Percentiles rank a stretch among this genome's conserved stretches.
phyloP scores from a whole-genome alignment of 2,888 invertebrate species.

The Plusia festucae region DNA sequence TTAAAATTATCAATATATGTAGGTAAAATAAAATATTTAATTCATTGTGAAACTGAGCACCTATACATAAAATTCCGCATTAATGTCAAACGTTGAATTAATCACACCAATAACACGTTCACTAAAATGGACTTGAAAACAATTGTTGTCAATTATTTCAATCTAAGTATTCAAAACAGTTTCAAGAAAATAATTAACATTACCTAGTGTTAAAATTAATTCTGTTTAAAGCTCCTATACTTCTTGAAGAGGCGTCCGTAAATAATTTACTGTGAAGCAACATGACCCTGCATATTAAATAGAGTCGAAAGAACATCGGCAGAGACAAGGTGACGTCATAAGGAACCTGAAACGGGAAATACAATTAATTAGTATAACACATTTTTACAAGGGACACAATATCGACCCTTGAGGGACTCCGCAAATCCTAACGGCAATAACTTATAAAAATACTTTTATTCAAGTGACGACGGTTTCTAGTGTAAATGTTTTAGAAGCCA shows the following conservation, averaged over 20 bases:
- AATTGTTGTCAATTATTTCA: too few species aligned
- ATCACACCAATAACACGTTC: too few species aligned
- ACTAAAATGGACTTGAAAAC: too few species aligned
- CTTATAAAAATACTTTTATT: conserved; percentile 40
- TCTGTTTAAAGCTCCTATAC: conserved; percentile 98
- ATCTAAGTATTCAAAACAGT: not conserved
- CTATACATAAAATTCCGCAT: too few species aligned
- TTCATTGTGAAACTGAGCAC: not conserved
- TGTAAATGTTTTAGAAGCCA: conserved; percentile 23
- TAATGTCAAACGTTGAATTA: too few species aligned
- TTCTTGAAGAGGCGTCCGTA: conserved; percentile 99
- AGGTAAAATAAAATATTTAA: not conserved
- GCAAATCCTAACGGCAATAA: conserved; percentile 26
- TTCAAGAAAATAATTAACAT: conserved; percentile 71
- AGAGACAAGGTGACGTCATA: conserved; percentile 99
- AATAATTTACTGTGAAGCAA: conserved; percentile 99
- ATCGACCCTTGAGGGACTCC: conserved; percentile 53
- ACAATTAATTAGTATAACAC: conserved; percentile 33
- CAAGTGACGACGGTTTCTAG: conserved; percentile 48
- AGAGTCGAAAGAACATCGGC: conserved; percentile 99
- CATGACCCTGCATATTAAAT: conserved; percentile 99
- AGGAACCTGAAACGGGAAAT: conserved; percentile 91
- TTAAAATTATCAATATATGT: not conserved
- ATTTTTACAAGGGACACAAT: conserved; percentile 12
- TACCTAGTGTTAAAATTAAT: conserved; percentile 99